A percentile compares a stretch with the other conserved stretches of the same genome.
Evolutionary conservation across 2,113 vertebrate genomes (phyloP).

Genomic region (Scolopax mira): DNA sequence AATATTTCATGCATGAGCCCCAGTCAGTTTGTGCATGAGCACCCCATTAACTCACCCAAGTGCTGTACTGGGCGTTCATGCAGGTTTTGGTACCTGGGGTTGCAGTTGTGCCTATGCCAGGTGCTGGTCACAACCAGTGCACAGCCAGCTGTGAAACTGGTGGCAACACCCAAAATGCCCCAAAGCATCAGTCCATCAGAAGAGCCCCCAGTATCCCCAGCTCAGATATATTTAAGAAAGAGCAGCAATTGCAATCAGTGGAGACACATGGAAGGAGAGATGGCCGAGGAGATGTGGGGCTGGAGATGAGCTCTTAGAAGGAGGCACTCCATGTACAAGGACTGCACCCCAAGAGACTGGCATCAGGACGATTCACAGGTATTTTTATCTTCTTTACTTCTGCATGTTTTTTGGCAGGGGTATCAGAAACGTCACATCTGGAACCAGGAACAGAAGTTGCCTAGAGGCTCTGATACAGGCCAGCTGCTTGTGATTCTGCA

Average conservation of each 20-base stretch:
- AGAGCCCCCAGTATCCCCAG: neutral
- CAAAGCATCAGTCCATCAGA: neutral
- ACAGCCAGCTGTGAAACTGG: neutral
- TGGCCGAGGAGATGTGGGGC: neutral
- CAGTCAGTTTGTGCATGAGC: neutral
- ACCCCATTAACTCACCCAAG: rapidly evolving
- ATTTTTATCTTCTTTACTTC: neutral
- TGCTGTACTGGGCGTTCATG: rapidly evolving
- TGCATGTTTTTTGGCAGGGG: neutral
- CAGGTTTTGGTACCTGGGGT: neutral
- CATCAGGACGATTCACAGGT: neutral
- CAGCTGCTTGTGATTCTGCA: constrained; percentile 8
- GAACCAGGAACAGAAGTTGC: neutral
- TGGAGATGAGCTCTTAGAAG: neutral
- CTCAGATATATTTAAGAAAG: neutral
- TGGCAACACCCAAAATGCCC: neutral
- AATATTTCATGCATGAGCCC: neutral
- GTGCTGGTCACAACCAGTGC: neutral
- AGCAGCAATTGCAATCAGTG: neutral
- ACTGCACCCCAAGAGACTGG: neutral
- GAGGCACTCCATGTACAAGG: neutral
- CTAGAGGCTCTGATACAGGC: neutral
- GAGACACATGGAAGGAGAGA: neutral
- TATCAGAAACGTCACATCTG: neutral
- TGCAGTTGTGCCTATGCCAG: neutral